A percentile compares a stretch with the other conserved stretches of the same genome.
Evolutionary conservation across 2,797 vertebrate species (phyloP).

Genomic region (Acanthopagrus latus): DNA sequence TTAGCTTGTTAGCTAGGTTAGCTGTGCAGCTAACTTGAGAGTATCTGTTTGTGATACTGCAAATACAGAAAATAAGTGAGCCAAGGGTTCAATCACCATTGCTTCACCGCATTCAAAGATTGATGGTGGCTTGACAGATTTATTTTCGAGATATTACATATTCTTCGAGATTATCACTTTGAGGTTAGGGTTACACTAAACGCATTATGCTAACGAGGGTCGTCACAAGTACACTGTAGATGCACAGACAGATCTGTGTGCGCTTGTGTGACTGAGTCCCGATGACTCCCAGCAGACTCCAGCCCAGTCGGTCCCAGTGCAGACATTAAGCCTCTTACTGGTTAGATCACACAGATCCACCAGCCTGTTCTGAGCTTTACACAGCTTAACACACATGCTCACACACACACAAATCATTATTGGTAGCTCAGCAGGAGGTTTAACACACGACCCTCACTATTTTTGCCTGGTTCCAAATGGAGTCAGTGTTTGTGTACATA

Average conservation of each 20-base stretch:
- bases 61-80: too few relatives aligned
- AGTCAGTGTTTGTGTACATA: conserved; percentile 29
- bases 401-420: conserved; percentile 38
- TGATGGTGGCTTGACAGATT: too few relatives aligned
- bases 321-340: conserved; percentile 83
- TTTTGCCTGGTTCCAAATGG: conserved; percentile 51
- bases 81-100: too few relatives aligned
- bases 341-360: conserved; percentile 80
- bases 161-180: neutral
- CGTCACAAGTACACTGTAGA: conserved; percentile 2
- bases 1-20: too few relatives aligned
- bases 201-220: neutral
- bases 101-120: too few relatives aligned
- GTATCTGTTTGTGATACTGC: too few relatives aligned
- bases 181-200: neutral
- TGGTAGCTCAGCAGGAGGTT: conserved; percentile 45
- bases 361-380: conserved; percentile 70
- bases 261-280: conserved; percentile 16
- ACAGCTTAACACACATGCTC: conserved; percentile 69
- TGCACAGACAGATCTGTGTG: conserved; percentile 7
- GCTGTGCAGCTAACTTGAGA: too few relatives aligned
- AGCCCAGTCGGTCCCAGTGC: conserved; percentile 65
- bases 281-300: conserved; percentile 60
- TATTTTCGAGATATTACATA: too few relatives aligned
- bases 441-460: conserved; percentile 57